Evolutionary conservation across 2,113 vertebrate species (phyloP), one percentile per base, ranked within the genome.

Genomic region (Sturnira hondurensis): DNA sequence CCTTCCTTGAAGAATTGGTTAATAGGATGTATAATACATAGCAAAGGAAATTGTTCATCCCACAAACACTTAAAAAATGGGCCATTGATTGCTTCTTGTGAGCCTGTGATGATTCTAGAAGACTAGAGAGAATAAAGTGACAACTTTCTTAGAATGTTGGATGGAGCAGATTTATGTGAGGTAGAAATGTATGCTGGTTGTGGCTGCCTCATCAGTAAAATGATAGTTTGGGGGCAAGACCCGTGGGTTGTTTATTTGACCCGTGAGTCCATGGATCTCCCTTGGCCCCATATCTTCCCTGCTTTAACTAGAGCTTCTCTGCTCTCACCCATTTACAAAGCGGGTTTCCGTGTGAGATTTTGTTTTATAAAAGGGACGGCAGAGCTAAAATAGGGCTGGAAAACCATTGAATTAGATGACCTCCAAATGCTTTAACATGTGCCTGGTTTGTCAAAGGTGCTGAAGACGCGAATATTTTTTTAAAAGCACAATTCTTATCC

Each of bases 1-100:
- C 41, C 77, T 96, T 8, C 73, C 92, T 85, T 19, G 56, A 91
- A 88, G 94, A 97, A 90, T 89, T 2, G 52, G 77, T 93, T 96
- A 74, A 77, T 80, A 77, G 45, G 43, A 82, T 93, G 76, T 24
- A 93, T 71, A 92, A 91, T 45, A 73, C 0, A 3, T 41, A 14
- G 84, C 87, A 73, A 84, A 92, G 91, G 77, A 90, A 93, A 88
- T 87, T 3, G 2, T 90, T 94, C 68, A 81, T 85, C 63, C 63
- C 31, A 67, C 74, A 45, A 81, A 91, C 38, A 3, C 65, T 77
- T 93, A 58, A 33, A 92, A 92, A 86, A 88, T 11, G n/a, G 89
- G 26, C 63, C 63, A 20, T 45, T 52, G 83, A 52, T 87, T 87
- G 73, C 43, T 74, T 93, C 74, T 73, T 54, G 26, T 14, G 67